Percentiles rank a stretch among this genome's conserved stretches.
Conservation (phyloP, 1,140 invertebrate genomes). For the Dinoponera quadriceps region DNA sequence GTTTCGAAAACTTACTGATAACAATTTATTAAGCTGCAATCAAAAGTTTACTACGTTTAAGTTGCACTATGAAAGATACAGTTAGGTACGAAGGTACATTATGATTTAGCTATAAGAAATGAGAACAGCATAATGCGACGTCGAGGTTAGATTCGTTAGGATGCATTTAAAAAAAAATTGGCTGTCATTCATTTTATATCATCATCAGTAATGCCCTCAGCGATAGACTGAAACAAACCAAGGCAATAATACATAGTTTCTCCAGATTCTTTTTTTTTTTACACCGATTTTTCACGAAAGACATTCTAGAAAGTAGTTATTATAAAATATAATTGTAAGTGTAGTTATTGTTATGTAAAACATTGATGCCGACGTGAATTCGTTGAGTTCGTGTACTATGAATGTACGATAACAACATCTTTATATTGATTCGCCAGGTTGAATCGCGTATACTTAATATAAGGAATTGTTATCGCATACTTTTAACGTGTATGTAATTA, state of each 20-base stretch:
- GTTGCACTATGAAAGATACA: background rate
- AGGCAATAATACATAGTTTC: background rate
- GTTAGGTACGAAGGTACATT: background rate
- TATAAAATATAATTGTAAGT: too few relatives aligned
- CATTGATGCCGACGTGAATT: too few relatives aligned
- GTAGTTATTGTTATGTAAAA: too few relatives aligned
- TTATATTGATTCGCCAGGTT: too few relatives aligned
- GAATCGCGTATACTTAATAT: too few relatives aligned
- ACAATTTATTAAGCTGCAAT: background rate
- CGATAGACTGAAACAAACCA: background rate
- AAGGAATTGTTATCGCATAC: too few relatives aligned
- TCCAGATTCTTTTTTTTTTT: too few relatives aligned
- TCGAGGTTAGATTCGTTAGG: conserved; percentile 7
- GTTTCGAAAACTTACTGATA: background rate
- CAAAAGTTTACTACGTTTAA: conserved; percentile 13
- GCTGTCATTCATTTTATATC: background rate
- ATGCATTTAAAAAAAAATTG: background rate
- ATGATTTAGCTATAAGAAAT: conserved; percentile 37
- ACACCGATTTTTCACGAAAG: background rate
- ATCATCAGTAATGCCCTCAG: background rate
- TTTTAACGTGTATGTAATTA: too few relatives aligned
- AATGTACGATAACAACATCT: too few relatives aligned
- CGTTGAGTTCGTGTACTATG: too few relatives aligned
- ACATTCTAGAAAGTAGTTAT: background rate
- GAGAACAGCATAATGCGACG: background rate